Evolutionary conservation across 2,888 invertebrate genomes (phyloP).

Genomic region (Chamaedrilus cognettii): DNA sequence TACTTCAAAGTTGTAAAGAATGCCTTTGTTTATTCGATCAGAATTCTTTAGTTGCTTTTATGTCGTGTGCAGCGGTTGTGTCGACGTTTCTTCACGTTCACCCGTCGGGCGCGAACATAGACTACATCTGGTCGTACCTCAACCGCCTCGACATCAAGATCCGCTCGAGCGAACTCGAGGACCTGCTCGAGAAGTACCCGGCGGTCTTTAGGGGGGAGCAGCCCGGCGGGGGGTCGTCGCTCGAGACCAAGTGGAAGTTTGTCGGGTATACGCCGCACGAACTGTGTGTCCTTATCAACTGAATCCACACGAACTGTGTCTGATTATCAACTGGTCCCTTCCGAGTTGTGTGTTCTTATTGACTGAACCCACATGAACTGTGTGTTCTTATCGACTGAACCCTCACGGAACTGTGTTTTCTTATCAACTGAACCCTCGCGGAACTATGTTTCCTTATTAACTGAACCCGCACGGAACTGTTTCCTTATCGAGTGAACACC

Average conservation of each 20-base stretch:
- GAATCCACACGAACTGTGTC: too few species aligned
- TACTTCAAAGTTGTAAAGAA: too few species aligned
- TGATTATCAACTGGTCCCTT: too few species aligned
- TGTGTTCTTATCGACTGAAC: too few species aligned
- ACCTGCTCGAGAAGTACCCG: slow-evolving; percentile 73
- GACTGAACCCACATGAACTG: too few species aligned
- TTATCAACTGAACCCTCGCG: too few species aligned
- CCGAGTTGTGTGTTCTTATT: too few species aligned
- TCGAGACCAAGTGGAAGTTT: slow-evolving; percentile 86
- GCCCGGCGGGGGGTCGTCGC: slow-evolving; percentile 80
- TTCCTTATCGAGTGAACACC: too few species aligned
- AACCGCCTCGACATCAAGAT: slow-evolving; percentile 76
- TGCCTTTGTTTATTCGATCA: not conserved
- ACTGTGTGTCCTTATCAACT: too few species aligned
- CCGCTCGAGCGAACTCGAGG: slow-evolving; percentile 67
- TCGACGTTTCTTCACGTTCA: slow-evolving; percentile 91
- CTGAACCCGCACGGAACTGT: too few species aligned
- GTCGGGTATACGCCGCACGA: slow-evolving; percentile 73
- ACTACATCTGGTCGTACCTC: slow-evolving; percentile 88
- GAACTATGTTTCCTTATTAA: too few species aligned
- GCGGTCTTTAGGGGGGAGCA: slow-evolving; percentile 79
- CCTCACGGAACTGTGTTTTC: too few species aligned
- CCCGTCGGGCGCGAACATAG: slow-evolving; percentile 87
- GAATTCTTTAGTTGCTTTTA: not conserved
- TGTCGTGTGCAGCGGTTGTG: slow-evolving; percentile 66